Base-by-base conservation (phyloP, 1,140 invertebrate species). In the Littorina saxatilis region DNA sequence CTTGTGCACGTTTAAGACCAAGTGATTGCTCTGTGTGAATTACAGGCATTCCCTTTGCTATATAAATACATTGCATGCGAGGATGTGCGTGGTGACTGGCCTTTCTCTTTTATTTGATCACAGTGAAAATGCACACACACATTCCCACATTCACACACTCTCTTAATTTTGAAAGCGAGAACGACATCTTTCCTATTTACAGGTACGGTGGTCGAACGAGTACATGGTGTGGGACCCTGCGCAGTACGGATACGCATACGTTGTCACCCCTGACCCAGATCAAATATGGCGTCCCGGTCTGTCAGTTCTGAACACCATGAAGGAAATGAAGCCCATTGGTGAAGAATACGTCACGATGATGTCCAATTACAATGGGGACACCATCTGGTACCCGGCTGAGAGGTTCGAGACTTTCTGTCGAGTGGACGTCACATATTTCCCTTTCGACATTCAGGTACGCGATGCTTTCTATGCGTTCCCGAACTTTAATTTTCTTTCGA, bases 361-460 rank as follows among this genome's bases (percentile, higher is more conserved):
- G 11, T 1, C 43, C 0, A 27, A n/a, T 7, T 35, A 27, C 20
- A 40, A 74, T 43, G 80, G 80, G 13, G 5, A 20, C 4, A 73
- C 37, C 17, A 1, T 32, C 15, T 81, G 80, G 80, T 81, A 61
- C 39, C 70, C 80, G 0, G 79, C 66, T 0, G 70, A 81, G 11
- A n/a, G 37, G 23, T 81, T 81, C 37, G 52, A 75, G 40, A 81
- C 80, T 0, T 73, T 75, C 52, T 81, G 80, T 43, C 15, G 29
- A 17, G 58, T 81, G 68, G 72, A 74, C 17, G 68, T 81, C 0
- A 73, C 68, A 1, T 52, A 81, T 11, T 81, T 81, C 35, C 80
- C 80, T 13, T 81, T 81, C 40, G 80, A 81, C 29, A 43, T 35
- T 1, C 80, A 81, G 40, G 68, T 72, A 35, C 29, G 66, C 58